Evolutionary conservation across 2,797 vertebrate species (phyloP).

Genomic region (Spea hammondii): DNA sequence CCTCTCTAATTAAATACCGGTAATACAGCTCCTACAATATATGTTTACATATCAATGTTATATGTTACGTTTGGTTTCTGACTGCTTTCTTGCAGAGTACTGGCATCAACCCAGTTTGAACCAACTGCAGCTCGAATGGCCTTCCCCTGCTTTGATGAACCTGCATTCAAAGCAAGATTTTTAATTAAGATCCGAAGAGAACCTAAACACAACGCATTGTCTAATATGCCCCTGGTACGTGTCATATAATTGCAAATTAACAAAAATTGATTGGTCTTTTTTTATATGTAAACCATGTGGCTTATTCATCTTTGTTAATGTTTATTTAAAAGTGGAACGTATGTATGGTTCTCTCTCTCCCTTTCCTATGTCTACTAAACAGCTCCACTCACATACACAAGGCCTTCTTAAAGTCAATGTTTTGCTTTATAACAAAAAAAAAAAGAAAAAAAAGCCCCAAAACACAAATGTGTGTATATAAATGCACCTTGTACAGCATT

Average conservation of each 20-base stretch:
- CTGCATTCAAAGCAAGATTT: conserved; percentile 86
- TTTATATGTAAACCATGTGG: too few relatives aligned
- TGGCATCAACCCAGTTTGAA: conserved; percentile 89
- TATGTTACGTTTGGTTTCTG: neutral
- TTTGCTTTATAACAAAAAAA: too few relatives aligned
- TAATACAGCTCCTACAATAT: neutral
- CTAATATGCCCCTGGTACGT: conserved; percentile 87
- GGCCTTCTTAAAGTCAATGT: too few relatives aligned
- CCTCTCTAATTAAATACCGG: neutral
- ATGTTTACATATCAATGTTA: neutral
- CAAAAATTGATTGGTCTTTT: neutral
- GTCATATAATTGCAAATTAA: neutral
- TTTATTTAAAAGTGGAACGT: too few relatives aligned
- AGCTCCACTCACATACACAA: too few relatives aligned
- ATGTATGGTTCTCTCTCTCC: too few relatives aligned
- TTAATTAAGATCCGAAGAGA: conserved; percentile 78
- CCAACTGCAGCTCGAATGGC: conserved; percentile 82
- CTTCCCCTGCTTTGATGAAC: conserved; percentile 91
- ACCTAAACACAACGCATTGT: conserved; percentile 74
- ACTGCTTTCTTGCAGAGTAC: conserved; percentile 62
- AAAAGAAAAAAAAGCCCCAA: too few relatives aligned
- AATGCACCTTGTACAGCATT: too few relatives aligned
- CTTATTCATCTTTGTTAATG: too few relatives aligned
- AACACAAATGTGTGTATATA: too few relatives aligned
- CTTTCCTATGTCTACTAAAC: too few relatives aligned